Conservation (phyloP, 2,888 invertebrate species). For the Xiphydria camelus region DNA sequence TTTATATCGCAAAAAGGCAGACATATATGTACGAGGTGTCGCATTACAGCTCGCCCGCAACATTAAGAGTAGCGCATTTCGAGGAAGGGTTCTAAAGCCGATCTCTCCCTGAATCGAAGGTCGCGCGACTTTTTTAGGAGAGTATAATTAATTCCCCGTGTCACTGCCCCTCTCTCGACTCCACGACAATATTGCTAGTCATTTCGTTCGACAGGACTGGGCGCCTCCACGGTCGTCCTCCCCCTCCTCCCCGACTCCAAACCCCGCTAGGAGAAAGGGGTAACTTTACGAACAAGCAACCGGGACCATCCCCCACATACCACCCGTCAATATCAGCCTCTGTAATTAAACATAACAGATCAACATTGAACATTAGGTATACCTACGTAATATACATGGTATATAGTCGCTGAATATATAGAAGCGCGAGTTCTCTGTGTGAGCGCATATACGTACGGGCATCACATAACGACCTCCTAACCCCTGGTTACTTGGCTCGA, state of each 20-base stretch:
- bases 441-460: background rate
- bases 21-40: too few species aligned
- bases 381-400: conserved; percentile 14
- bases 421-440: conserved; percentile 13
- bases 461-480: conserved; percentile 28
- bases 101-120: too few species aligned
- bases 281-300: conserved; percentile 50
- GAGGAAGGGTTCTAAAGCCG: too few species aligned
- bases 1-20: too few species aligned
- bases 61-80: too few species aligned
- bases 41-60: too few species aligned
- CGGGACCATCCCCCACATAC: conserved; percentile 41
- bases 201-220: conserved; percentile 53
- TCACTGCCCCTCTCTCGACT: conserved; percentile 38
- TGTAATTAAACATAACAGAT: conserved; percentile 58
- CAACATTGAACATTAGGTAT: conserved; percentile 49
- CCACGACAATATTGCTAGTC: conserved; percentile 54
- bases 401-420: conserved; percentile 3
- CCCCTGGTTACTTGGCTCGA: conserved; percentile 32
- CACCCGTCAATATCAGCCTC: conserved; percentile 54
- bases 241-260: conserved; percentile 33
- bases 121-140: too few species aligned
- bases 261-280: conserved; percentile 45
- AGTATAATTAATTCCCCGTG: conserved; percentile 58
- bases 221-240: conserved; percentile 40